These are phyloP conservation scores for Orcinus orca DNA, from an alignment of 2,113 vertebrate species.

Conservation along the genomic window DNA sequence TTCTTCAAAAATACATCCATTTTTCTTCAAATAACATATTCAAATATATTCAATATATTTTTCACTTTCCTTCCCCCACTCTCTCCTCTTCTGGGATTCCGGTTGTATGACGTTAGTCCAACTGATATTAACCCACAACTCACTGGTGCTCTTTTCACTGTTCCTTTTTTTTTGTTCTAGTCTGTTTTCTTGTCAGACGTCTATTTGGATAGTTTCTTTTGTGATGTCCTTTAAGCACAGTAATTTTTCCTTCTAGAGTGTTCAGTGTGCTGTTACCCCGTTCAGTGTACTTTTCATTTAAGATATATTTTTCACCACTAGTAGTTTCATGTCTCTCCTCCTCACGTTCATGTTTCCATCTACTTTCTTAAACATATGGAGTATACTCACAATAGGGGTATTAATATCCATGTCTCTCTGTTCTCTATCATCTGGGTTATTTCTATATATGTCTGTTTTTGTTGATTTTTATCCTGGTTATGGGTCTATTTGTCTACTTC, in stretches of 20 bases:
- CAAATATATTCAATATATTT: not conserved
- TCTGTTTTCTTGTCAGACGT: not conserved
- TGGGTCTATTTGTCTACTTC: not conserved
- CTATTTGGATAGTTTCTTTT: not conserved
- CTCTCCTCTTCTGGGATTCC: not conserved
- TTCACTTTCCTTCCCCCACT: not conserved
- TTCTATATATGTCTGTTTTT: not conserved
- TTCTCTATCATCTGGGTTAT: not conserved
- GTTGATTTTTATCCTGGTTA: not conserved
- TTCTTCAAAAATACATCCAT: not conserved
- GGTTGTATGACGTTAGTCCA: not conserved
- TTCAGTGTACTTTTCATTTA: not conserved
- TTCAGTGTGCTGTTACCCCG: not conserved
- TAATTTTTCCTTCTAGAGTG: not conserved
- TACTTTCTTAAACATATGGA: not conserved
- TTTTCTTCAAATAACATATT: not conserved
- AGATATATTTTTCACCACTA: not conserved
- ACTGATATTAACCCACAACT: not conserved
- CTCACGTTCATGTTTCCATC: not conserved
- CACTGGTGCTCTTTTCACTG: not conserved
- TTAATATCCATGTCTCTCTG: not conserved
- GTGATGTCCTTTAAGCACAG: not conserved
- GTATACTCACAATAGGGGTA: not conserved
- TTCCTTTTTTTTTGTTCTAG: not conserved
- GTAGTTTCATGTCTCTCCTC: not conserved